Percentiles rank a stretch among this genome's conserved stretches.
phyloP scores from a whole-genome alignment of 2,797 vertebrate species.

The Poecilia velifera region DNA sequence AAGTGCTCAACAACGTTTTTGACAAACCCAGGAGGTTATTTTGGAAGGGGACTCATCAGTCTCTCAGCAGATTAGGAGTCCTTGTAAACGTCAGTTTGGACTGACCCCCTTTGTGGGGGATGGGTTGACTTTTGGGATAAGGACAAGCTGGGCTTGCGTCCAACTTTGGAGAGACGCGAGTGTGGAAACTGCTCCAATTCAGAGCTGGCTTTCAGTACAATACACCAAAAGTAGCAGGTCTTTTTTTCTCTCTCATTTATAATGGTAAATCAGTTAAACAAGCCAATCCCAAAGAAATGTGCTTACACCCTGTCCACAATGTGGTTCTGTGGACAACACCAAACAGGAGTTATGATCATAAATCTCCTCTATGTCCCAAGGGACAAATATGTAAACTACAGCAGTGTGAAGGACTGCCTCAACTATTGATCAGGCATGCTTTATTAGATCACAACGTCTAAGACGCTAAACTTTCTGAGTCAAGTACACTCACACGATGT shows the following conservation, averaged over 20 bases:
- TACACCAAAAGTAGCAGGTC: neutral
- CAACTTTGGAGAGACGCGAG: conserved; percentile 28
- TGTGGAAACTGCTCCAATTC: conserved; percentile 27
- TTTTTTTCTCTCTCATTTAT: neutral
- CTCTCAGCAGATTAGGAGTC: conserved; percentile 71
- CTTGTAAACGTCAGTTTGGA: conserved; percentile 71
- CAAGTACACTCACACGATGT: neutral
- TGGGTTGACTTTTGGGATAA: conserved; percentile 48
- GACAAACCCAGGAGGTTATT: conserved; percentile 25
- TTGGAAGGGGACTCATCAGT: conserved; percentile 61
- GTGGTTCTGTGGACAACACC: neutral
- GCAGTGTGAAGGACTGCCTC: neutral
- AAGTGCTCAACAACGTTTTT: conserved; percentile 8
- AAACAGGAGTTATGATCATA: neutral
- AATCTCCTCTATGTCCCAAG: neutral
- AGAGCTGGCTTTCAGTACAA: conserved; percentile 6
- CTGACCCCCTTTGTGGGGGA: conserved; percentile 60
- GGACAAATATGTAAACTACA: neutral
- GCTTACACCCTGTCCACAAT: neutral
- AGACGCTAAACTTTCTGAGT: neutral
- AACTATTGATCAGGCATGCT: neutral
- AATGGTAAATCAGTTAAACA: neutral
- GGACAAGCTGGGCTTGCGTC: conserved; percentile 39
- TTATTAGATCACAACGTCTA: neutral
- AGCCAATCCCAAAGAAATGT: neutral